These are phyloP conservation scores for Ricordea florida DNA, from an alignment of 92 coral and sea anemone genomes.

Conservation along the genomic window DNA sequence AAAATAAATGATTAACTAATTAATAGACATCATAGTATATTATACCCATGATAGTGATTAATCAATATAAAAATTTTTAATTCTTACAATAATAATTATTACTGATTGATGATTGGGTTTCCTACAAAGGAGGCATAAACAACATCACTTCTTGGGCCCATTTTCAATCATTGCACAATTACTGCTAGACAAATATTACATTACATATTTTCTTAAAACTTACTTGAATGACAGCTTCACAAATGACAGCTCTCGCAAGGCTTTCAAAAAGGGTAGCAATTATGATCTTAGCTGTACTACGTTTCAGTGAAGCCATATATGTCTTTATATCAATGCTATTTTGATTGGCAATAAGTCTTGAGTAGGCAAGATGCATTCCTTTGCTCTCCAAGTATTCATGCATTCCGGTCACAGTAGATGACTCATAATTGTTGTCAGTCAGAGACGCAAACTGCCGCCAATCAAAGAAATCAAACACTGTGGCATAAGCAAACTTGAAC, in stretches of 20 bases:
- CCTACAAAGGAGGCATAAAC: no score
- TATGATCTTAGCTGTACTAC: conserved; percentile 67
- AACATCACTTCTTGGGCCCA: no score
- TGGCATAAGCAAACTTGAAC: conserved; percentile 72
- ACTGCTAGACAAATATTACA: no score
- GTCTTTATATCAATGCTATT: conserved; percentile 70
- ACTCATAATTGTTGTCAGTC: conserved; percentile 80
- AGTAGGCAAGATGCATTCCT: conserved; percentile 69
- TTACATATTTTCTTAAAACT: background rate
- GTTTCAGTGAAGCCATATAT: conserved; percentile 63
- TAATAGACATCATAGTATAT: no score
- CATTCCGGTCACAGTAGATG: conserved; percentile 68
- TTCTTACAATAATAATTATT: no score
- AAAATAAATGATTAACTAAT: no score
- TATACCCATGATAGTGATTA: no score
- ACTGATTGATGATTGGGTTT: no score
- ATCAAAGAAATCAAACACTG: conserved; percentile 63
- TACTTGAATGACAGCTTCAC: conserved; percentile 82
- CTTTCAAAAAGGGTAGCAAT: conserved; percentile 75
- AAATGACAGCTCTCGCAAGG: conserved; percentile 79
- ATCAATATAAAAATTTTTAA: no score
- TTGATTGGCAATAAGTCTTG: conserved; percentile 69
- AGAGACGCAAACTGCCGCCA: conserved; percentile 86
- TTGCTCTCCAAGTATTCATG: conserved; percentile 65
- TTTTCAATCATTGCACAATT: no score